Conservation (phyloP, 2,113 vertebrate species). For the Dasypus novemcinctus region DNA sequence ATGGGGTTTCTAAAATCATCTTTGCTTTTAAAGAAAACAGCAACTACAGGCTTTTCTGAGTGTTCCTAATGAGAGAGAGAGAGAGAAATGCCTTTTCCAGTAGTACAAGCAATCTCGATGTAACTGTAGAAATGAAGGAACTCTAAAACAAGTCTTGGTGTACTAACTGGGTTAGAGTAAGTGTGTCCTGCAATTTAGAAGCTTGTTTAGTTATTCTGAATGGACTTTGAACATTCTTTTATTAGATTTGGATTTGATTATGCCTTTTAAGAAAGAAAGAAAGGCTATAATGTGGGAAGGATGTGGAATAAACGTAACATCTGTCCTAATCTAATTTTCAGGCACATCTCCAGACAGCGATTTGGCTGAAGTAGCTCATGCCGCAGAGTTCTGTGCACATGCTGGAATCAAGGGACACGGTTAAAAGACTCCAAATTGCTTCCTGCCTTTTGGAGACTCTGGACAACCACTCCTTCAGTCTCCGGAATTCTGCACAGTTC, state of each 20-base stretch:
- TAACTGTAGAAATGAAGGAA: not conserved
- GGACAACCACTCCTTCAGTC: conserved; percentile 32
- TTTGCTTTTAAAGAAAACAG: conserved; percentile 12
- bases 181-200: not conserved
- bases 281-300: not conserved
- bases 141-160: not conserved
- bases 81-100: not conserved
- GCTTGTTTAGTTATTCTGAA: not conserved
- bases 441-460: conserved; percentile 59
- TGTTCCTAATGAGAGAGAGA: not conserved
- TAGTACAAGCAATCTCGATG: not conserved
- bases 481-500: conserved; percentile 71
- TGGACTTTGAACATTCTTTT: not conserved
- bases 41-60: not conserved
- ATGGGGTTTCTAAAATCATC: not conserved
- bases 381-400: conserved; percentile 38
- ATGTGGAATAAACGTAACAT: conserved; percentile 57
- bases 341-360: conserved; percentile 73
- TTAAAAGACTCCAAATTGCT: conserved; percentile 62
- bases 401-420: conserved; percentile 38
- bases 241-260: not conserved
- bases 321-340: conserved; percentile 82
- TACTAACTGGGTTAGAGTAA: fast-evolving
- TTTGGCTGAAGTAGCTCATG: conserved; percentile 30
- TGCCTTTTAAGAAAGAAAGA: not conserved